Evolutionary conservation across 2,797 vertebrate genomes (phyloP).

Genomic region (Spinibarbus caldwelli): DNA sequence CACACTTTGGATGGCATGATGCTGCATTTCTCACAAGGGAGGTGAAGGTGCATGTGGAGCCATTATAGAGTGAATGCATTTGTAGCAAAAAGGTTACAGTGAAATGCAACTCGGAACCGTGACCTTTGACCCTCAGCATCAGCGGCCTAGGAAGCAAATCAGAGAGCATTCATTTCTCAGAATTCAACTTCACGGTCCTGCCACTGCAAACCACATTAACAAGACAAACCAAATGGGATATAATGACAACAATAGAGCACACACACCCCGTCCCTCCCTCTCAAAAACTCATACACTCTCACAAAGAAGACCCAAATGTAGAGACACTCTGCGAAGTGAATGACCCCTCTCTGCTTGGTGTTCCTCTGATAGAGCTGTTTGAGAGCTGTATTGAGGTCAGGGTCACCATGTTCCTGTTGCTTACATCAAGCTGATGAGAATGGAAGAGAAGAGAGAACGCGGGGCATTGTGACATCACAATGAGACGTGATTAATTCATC

Average conservation of each 20-base stretch:
- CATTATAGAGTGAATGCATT: conserved; percentile 53
- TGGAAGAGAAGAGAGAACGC: conserved; percentile 10
- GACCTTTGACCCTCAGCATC: conserved; percentile 61
- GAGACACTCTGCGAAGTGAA: background rate
- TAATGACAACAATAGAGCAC: conserved; percentile 64
- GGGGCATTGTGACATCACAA: conserved; percentile 15
- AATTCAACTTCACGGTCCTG: conserved; percentile 31
- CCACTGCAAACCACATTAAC: conserved; percentile 55
- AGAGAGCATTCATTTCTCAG: conserved; percentile 46
- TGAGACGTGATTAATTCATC: conserved; percentile 10
- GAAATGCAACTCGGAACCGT: conserved; percentile 70
- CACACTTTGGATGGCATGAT: background rate
- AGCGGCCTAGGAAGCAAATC: conserved; percentile 34
- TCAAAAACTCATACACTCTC: background rate
- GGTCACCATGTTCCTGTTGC: conserved; percentile 13
- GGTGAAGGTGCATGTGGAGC: conserved; percentile 44
- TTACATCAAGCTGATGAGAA: conserved; percentile 43
- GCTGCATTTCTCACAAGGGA: conserved; percentile 63
- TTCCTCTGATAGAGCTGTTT: conserved; percentile 41
- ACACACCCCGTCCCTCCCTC: background rate
- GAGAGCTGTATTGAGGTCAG: conserved; percentile 29
- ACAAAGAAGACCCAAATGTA: conserved; percentile 12
- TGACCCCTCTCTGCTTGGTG: conserved; percentile 19
- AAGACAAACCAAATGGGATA: conserved; percentile 68
- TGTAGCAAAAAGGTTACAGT: conserved; percentile 39